These are phyloP conservation scores for Seira ritae DNA, from an alignment of 2,888 invertebrate genomes.

Conservation along the genomic window DNA sequence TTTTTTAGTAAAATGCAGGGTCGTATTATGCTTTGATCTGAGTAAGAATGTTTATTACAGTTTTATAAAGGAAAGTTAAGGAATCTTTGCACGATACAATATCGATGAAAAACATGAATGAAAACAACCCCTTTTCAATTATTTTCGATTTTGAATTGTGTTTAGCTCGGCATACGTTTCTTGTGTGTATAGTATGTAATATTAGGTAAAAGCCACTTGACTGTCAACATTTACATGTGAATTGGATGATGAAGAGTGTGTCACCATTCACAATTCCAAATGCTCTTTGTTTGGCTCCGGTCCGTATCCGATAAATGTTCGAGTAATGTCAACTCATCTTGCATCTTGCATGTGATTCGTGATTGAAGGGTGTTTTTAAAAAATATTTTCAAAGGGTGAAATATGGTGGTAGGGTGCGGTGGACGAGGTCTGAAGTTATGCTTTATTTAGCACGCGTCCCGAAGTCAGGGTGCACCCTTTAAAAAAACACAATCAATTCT, in stretches of 20 bases:
- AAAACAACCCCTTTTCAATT: neutral
- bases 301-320: too few relatives aligned
- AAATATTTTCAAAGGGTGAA: constrained; percentile 23
- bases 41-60: too few relatives aligned
- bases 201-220: constrained; percentile 51
- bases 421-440: too few relatives aligned
- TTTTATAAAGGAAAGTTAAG: too few relatives aligned
- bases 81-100: neutral
- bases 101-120: neutral
- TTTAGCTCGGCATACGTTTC: constrained; percentile 20
- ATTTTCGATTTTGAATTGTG: neutral
- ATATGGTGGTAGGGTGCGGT: constrained; percentile 11
- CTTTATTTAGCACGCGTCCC: too few relatives aligned
- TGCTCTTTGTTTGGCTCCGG: too few relatives aligned
- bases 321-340: too few relatives aligned
- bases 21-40: too few relatives aligned
- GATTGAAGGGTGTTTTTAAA: neutral
- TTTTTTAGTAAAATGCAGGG: too few relatives aligned
- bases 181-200: too few relatives aligned
- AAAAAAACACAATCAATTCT: too few relatives aligned
- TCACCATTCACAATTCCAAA: constrained; percentile 13
- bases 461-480: too few relatives aligned
- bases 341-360: neutral
- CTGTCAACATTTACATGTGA: constrained; percentile 39
- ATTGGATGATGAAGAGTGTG: constrained; percentile 31